Conservation (phyloP, 2,888 invertebrate species). For the Machimus rusticus region DNA sequence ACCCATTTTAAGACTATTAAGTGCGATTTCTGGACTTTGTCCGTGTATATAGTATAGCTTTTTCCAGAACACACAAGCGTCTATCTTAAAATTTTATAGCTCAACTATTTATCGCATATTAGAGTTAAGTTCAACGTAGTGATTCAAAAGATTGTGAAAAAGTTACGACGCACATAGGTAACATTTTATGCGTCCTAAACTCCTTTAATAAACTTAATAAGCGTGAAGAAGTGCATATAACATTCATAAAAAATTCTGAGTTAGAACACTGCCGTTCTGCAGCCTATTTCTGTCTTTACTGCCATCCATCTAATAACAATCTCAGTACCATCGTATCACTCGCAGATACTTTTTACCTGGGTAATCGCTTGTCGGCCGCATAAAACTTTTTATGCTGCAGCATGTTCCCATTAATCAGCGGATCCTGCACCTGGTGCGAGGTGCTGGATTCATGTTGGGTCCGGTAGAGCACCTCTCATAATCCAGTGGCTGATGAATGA, state of each 20-base stretch:
- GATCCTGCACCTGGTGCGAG: not conserved
- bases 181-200: not conserved
- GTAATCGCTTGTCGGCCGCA: not conserved
- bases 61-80: too few relatives aligned
- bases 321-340: not conserved
- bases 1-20: too few relatives aligned
- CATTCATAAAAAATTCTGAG: not conserved
- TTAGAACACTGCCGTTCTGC: not conserved
- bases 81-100: not conserved
- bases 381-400: not conserved
- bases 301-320: not conserved
- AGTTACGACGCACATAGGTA: not conserved
- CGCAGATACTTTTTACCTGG: not conserved
- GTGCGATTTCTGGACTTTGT: too few relatives aligned
- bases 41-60: too few relatives aligned
- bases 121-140: not conserved
- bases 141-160: not conserved
- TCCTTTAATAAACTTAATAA: not conserved
- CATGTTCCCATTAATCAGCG: not conserved
- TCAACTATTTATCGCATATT: not conserved
- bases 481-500: not conserved
- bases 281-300: not conserved
- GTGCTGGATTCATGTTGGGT: not conserved
- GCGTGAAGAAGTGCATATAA: not conserved
- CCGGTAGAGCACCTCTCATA: not conserved